Percentiles rank a stretch among this genome's conserved stretches.
Evolutionary conservation across 92 coral and sea anemone species (phyloP).

Genomic region (Zoanthus sansibaricus): DNA sequence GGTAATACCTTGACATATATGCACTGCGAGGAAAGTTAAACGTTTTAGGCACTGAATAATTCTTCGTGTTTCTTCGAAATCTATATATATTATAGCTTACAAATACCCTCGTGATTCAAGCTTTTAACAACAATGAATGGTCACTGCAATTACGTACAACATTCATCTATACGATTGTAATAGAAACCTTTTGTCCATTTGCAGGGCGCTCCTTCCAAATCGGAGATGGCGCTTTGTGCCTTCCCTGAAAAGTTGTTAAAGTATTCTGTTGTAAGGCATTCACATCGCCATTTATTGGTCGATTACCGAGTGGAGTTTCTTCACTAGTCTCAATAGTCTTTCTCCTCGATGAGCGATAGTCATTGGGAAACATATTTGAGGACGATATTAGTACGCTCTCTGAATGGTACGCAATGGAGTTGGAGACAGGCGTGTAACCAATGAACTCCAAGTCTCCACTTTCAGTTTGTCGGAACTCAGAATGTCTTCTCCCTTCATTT

Average conservation of each 20-base stretch:
- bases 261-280: constrained; percentile 69
- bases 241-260: constrained; percentile 74
- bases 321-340: constrained; percentile 63
- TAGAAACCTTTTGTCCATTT: constrained; percentile 51
- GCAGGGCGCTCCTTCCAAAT: constrained; percentile 84
- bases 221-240: constrained; percentile 65
- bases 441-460: constrained; percentile 59
- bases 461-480: constrained; percentile 78
- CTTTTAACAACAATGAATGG: background rate
- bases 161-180: constrained; percentile 38
- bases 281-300: constrained; percentile 93
- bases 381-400: constrained; percentile 79
- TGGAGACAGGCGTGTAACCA: constrained; percentile 43
- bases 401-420: constrained; percentile 67
- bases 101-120: background rate
- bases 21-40: background rate
- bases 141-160: background rate
- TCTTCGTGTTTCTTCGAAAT: background rate
- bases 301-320: constrained; percentile 67
- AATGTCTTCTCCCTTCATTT: constrained; percentile 44
- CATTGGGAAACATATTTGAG: constrained; percentile 59
- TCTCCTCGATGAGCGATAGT: constrained; percentile 59
- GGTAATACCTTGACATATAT: too few relatives aligned
- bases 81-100: background rate
- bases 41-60: background rate